These are phyloP conservation scores for Sylvia borin DNA, from an alignment of 2,797 vertebrate species.

Conservation along the genomic window DNA sequence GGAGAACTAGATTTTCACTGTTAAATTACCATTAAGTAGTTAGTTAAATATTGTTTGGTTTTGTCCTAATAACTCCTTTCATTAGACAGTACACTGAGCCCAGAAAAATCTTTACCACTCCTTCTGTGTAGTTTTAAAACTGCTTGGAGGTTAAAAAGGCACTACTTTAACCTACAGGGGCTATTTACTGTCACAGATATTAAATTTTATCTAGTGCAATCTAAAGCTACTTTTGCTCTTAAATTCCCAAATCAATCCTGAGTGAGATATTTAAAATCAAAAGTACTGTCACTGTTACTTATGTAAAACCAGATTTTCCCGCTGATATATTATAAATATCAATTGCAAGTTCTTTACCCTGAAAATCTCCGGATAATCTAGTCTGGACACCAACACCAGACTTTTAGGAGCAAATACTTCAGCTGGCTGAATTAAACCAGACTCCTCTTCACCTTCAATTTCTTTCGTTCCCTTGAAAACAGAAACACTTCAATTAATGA, in stretches of 20 bases:
- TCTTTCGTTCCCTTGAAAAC: conserved; percentile 89
- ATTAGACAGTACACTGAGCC: neutral
- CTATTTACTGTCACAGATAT: neutral
- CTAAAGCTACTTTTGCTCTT: conserved; percentile 4
- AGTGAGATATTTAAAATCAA: conserved; percentile 25
- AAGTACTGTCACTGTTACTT: neutral
- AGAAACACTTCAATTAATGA: conserved; percentile 56
- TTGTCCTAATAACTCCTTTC: conserved; percentile 14
- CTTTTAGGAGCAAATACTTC: conserved; percentile 98
- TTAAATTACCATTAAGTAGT: neutral
- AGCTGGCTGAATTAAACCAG: conserved; percentile 93
- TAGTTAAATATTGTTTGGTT: neutral
- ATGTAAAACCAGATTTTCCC: conserved; percentile 38
- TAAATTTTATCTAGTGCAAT: conserved; percentile 1
- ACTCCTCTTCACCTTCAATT: conserved; percentile 85
- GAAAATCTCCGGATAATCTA: conserved; percentile 98
- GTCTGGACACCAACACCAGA: conserved; percentile 94
- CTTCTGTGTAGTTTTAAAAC: neutral
- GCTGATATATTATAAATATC: conserved; percentile 1
- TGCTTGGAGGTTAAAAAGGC: neutral
- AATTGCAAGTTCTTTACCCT: conserved; percentile 84
- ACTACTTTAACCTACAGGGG: neutral
- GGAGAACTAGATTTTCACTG: neutral
- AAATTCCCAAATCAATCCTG: conserved; percentile 37
- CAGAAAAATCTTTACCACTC: neutral